These are phyloP conservation scores for Corythaeola cristata DNA, from an alignment of 2,113 vertebrate genomes.

Conservation along the genomic window DNA sequence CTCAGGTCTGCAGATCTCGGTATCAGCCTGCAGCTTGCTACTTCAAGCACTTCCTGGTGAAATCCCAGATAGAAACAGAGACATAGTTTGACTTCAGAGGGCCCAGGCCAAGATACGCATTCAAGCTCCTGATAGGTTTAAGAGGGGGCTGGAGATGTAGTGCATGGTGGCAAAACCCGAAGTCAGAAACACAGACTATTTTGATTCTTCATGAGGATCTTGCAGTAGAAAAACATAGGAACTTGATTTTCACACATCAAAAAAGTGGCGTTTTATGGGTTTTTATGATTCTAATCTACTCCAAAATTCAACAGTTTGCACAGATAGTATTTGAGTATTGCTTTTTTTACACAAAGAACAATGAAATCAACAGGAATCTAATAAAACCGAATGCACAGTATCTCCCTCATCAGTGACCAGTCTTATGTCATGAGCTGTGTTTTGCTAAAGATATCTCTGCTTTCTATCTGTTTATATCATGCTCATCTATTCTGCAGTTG, in stretches of 20 bases:
- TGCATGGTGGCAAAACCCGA: background rate
- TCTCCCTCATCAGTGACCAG: background rate
- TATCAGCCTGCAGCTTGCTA: conserved; percentile 40
- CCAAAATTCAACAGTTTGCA: background rate
- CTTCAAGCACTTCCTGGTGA: conserved; percentile 38
- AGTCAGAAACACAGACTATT: background rate
- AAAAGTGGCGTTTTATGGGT: background rate
- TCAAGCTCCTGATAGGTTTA: background rate
- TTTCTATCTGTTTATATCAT: background rate
- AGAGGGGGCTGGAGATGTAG: background rate
- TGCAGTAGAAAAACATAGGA: background rate
- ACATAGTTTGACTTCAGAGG: conserved; percentile 8
- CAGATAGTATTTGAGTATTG: background rate
- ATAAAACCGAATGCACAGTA: background rate
- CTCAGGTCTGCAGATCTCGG: conserved; percentile 39
- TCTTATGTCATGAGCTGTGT: background rate
- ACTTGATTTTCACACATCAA: background rate
- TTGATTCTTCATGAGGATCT: background rate
- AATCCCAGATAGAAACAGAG: conserved; percentile 32
- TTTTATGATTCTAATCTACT: background rate
- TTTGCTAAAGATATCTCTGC: background rate
- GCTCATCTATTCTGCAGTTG: background rate
- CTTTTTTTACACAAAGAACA: background rate
- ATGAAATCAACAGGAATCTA: background rate
- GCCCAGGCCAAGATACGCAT: background rate